Conservation (phyloP, 1,140 invertebrate species). For the Leucophenga varia region DNA sequence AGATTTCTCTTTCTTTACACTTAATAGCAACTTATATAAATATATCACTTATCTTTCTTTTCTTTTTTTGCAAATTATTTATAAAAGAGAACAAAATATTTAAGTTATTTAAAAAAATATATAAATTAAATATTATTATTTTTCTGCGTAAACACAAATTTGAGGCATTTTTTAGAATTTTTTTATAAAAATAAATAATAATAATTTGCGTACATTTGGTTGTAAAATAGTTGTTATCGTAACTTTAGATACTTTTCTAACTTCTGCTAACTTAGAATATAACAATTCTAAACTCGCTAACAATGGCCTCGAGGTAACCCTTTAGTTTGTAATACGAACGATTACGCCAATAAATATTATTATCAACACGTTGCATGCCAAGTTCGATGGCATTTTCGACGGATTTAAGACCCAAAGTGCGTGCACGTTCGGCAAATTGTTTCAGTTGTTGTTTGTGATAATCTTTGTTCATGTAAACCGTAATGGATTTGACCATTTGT, state of each 20-base stretch:
- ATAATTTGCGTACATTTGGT: conserved; percentile 19
- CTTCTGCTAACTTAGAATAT: conserved; percentile 33
- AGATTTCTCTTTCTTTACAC: too few relatives aligned
- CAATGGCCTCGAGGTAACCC: conserved; percentile 41
- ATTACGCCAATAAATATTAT: conserved; percentile 54
- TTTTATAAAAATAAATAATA: too few relatives aligned
- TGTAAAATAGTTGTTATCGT: conserved; percentile 19
- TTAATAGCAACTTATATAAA: conserved; percentile 37
- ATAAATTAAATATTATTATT: too few relatives aligned
- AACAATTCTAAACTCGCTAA: conserved; percentile 50
- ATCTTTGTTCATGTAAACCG: conserved; percentile 60
- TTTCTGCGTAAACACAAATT: conserved; percentile 9
- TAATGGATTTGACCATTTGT: conserved; percentile 58
- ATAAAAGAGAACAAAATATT: conserved; percentile 42
- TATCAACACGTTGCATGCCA: conserved; percentile 51
- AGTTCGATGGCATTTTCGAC: conserved; percentile 44
- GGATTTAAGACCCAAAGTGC: conserved; percentile 37
- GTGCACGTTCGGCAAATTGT: conserved; percentile 34
- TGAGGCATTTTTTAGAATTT: conserved; percentile 17
- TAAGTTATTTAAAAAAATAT: conserved; percentile 41
- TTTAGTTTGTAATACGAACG: conserved; percentile 49
- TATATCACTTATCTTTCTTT: too few relatives aligned
- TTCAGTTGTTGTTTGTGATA: conserved; percentile 49
- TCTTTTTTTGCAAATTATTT: conserved; percentile 50
- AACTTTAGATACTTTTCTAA: conserved; percentile 10